phyloP scores from a whole-genome alignment of 2,797 vertebrate species.

The Cuculus canorus region DNA sequence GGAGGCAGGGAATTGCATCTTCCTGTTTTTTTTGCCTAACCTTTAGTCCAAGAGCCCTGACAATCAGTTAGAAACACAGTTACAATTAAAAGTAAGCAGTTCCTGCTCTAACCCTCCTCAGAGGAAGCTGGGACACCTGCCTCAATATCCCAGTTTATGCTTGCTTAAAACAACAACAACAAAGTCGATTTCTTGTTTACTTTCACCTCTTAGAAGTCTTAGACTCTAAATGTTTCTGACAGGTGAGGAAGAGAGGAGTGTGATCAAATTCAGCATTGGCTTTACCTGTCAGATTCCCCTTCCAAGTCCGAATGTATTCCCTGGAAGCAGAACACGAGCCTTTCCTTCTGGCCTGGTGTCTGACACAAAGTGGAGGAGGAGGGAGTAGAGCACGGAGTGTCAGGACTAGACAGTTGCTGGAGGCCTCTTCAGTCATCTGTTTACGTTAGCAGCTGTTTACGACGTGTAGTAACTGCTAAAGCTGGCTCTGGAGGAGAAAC shows the following conservation, averaged over 20 bases:
- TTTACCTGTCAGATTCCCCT: background rate
- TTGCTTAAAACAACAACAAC: background rate
- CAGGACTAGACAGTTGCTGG: background rate
- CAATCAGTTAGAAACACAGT: background rate
- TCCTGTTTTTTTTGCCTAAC: background rate
- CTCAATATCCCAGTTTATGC: background rate
- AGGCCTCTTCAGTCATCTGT: too few species aligned
- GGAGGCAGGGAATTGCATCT: background rate
- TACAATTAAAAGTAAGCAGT: background rate
- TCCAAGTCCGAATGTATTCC: background rate
- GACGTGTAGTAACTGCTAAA: too few species aligned
- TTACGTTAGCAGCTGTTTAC: too few species aligned
- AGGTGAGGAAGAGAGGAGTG: background rate
- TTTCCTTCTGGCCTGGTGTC: background rate
- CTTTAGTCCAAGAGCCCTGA: background rate
- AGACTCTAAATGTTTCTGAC: background rate
- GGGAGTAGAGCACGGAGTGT: background rate
- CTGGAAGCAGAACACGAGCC: background rate
- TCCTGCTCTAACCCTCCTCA: background rate
- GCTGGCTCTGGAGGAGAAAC: too few species aligned
- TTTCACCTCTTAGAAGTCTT: too few species aligned
- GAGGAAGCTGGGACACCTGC: background rate
- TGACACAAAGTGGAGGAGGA: background rate
- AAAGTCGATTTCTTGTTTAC: background rate
- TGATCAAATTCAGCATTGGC: background rate